A percentile compares a stretch with the other conserved stretches of the same genome.
phyloP scores from a whole-genome alignment of 2,113 vertebrate genomes.

The Orientallactaga bullata region DNA sequence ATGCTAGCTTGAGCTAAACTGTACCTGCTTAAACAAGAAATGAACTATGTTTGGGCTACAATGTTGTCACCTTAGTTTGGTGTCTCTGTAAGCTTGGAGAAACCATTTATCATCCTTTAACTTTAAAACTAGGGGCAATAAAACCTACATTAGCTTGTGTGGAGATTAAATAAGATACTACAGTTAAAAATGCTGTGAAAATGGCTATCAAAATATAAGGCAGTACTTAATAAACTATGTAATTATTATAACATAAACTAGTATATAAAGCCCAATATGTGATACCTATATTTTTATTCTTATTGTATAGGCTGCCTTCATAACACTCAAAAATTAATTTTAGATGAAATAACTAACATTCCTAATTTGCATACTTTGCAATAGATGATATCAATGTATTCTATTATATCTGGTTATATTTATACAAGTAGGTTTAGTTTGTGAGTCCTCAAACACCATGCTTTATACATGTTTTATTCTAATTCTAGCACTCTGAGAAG shows the following conservation, averaged over 20 bases:
- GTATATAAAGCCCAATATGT: background rate
- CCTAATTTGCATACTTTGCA: background rate
- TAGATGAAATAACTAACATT: background rate
- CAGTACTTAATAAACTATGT: background rate
- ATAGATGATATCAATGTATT: slow-evolving; percentile 2
- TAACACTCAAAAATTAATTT: slow-evolving; percentile 21
- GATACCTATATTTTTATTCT: background rate
- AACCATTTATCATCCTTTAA: background rate
- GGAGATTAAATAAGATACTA: background rate
- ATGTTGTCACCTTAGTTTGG: background rate
- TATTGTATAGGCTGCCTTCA: background rate
- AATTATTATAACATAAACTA: background rate
- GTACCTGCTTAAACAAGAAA: background rate
- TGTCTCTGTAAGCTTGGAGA: background rate
- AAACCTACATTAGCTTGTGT: background rate
- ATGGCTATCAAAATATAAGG: background rate
- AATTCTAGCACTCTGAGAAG: background rate
- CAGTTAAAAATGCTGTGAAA: slow-evolving; percentile 3
- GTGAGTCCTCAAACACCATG: background rate
- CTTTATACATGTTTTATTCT: background rate
- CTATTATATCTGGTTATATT: slow-evolving; percentile 23
- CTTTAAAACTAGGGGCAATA: background rate
- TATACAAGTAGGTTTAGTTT: slow-evolving; percentile 7
- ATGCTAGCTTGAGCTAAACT: too few relatives aligned
- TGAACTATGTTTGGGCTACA: background rate